Conservation (phyloP, 1,140 invertebrate genomes). For the Cyclargus thomasi region DNA sequence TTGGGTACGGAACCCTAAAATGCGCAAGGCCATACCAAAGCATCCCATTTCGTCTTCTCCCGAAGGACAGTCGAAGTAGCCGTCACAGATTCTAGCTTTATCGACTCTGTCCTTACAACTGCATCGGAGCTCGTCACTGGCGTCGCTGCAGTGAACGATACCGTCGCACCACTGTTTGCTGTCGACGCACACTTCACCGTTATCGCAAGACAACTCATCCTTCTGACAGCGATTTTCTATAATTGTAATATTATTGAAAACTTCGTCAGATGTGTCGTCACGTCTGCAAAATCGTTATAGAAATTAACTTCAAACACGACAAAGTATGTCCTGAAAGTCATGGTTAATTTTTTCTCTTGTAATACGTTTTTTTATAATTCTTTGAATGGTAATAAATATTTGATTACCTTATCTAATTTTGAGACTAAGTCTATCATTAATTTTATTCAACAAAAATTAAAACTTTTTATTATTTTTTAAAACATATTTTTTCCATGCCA, state of each 20-base stretch:
- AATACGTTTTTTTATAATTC: too few species aligned
- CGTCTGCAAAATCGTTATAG: constrained; percentile 19
- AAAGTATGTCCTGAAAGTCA: too few species aligned
- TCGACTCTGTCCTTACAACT: constrained; percentile 81
- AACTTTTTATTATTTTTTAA: too few species aligned
- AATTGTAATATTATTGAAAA: constrained; percentile 24
- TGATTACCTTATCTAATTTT: too few species aligned
- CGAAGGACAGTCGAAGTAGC: constrained; percentile 84
- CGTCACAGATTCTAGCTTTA: constrained; percentile 83
- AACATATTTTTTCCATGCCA: too few species aligned
- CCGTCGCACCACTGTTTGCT: constrained; percentile 82
- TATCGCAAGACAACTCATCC: constrained; percentile 48
- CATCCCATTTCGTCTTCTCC: constrained; percentile 88
- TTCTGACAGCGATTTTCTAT: constrained; percentile 43
- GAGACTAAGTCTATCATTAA: too few species aligned
- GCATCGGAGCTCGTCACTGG: constrained; percentile 87
- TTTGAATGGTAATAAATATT: too few species aligned
- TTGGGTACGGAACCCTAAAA: too few species aligned
- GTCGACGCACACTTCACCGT: constrained; percentile 77
- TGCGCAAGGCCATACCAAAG: constrained; percentile 71
- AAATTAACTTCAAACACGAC: too few species aligned
- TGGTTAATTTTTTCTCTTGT: too few species aligned
- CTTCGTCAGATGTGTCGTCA: constrained; percentile 18
- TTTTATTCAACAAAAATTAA: too few species aligned
- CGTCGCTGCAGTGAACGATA: constrained; percentile 85